Evolutionary conservation across 1,140 invertebrate genomes (phyloP), one percentile per base, ranked within the genome.

Genomic region (Pachypsylla venusta): DNA sequence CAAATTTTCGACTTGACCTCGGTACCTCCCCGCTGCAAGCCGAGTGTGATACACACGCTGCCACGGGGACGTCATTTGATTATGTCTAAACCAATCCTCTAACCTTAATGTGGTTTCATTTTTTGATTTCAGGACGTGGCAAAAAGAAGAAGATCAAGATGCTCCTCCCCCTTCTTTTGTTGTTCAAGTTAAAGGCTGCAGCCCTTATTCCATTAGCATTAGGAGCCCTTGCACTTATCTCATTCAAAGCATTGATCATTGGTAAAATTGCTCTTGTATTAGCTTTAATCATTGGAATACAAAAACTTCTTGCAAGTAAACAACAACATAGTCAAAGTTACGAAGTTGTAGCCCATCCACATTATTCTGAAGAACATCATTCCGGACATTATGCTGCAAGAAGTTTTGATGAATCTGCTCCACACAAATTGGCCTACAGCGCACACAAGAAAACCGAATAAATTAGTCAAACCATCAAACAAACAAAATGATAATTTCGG

Each of bases 221-320:
- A 13, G 86, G 84, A 61, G 82, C 79, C 67, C 76, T 89, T 56
- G 86, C 83, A 7, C 75, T 89, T n/a, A 74, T 87, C 26, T 85
- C 85, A 4, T 82, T 87, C 74, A 89, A 89, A 74, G 87, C 87
- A 16, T 75, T 89, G 55, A 74, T 88, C 53, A 77, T 88, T 63
- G 84, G 84, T 68, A 89, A 89, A 73, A 76, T 89, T 60, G 83
- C 86, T 7, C 76, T 89, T 7, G 77, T 87, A 40, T 77, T 89
- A 57, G 80, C 83, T 61, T 78, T 77, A 62, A 79, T 88, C 62
- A 82, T 89, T 63, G 84, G 80, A 3, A 71, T 89, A 61, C 86
- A 89, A 73, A 89, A 89, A 67, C 74, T 89, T 4, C 70, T 89
- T 25, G 83, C 79, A 30, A 75, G 75, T 64, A 87, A 87, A 65